Evolutionary conservation across 1,140 invertebrate species (phyloP), one percentile per base, ranked within the genome.

Genomic region (Capitella teleta): DNA sequence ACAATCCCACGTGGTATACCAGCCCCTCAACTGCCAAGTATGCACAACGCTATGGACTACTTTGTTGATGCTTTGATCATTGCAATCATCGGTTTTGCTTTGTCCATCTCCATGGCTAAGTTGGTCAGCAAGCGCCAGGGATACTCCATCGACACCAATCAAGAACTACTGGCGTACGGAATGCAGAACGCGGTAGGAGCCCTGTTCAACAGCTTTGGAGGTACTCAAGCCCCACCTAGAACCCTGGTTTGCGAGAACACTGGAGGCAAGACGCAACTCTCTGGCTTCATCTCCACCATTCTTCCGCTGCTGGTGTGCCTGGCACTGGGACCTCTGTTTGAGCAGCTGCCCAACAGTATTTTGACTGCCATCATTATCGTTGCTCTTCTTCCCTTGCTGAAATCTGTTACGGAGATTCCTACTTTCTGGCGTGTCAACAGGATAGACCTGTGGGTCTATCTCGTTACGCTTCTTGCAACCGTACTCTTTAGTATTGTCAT

Each of bases 41-140:
- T 53, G 12, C n/a, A 16, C 3, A 47, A 47, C 12, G 19, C 28
- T 21, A 23, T 40, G 6, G 37, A 23, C 0, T 49, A 40, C 32
- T 52, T 82, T 3, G 28, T 79, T 1, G 82, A 85, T 61, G 75
- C 79, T 41, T 68, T 86, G 37, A 76, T 85, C 2, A 86, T 94
- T 54, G 82, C 86, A 1, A 82, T 96, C 66, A 85, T 96, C 0
- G 83, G 85, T 0, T 95, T 90, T 68, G 84, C 85, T 1, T 81
- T 91, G 25, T 79, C 84, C 1, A 85, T 92, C 75, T 91, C 87
- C 1, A 86, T 93, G 85, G 85, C 82, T 0, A 72, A 89, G 41
- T 86, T 90, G 34, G 87, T 91, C 30, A 50, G 45, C 16, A 48
- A 45, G 26, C 53, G 54, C 16, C 56, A 59, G 30, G 42, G 47